phyloP scores from a whole-genome alignment of 2,888 invertebrate species.

The Melangyna quadrimaculata region DNA sequence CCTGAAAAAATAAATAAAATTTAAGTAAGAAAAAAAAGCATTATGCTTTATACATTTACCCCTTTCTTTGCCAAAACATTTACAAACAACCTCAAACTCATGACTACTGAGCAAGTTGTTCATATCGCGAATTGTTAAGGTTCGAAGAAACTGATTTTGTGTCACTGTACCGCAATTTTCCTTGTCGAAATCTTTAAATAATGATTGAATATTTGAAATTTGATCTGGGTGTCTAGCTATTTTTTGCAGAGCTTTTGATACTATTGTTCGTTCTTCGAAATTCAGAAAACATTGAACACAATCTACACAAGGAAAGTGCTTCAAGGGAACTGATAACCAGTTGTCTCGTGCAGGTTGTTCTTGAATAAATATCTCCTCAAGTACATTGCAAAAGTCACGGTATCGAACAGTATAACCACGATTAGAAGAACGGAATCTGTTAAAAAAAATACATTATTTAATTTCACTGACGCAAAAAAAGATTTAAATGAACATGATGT shows the following conservation, averaged over 20 bases:
- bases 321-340: constrained; percentile 86
- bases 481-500: background rate
- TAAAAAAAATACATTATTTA: constrained; percentile 39
- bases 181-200: constrained; percentile 87
- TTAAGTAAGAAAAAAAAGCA: background rate
- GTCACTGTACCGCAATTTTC: constrained; percentile 86
- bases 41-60: constrained; percentile 77
- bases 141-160: constrained; percentile 85
- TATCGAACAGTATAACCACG: constrained; percentile 85
- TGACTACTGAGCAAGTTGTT: constrained; percentile 84
- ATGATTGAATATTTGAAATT: constrained; percentile 86
- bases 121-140: constrained; percentile 85
- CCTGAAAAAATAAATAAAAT: constrained; percentile 61
- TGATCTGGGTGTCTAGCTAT: constrained; percentile 85
- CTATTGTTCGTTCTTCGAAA: constrained; percentile 86
- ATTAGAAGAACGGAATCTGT: constrained; percentile 85
- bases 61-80: constrained; percentile 87
- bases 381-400: constrained; percentile 85
- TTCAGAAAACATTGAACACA: constrained; percentile 85
- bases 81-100: constrained; percentile 87
- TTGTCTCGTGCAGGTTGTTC: constrained; percentile 84
- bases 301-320: constrained; percentile 86
- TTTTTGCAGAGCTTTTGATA: constrained; percentile 86
- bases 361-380: constrained; percentile 88
- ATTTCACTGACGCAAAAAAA: background rate